These are phyloP conservation scores for Istiophorus platypterus DNA, from an alignment of 2,113 vertebrate species.

Conservation along the genomic window DNA sequence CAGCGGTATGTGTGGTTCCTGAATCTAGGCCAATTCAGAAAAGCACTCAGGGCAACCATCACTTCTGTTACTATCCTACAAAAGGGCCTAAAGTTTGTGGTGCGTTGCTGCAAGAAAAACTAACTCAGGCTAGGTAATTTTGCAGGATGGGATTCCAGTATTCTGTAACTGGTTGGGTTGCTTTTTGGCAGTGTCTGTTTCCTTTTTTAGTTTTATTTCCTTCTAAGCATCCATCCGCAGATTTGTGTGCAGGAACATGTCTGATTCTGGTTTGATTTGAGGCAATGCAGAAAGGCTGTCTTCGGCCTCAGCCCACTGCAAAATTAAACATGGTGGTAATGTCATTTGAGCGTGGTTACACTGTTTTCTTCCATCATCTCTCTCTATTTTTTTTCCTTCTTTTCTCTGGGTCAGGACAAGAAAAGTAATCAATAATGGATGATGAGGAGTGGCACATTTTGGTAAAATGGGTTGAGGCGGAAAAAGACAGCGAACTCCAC, in stretches of 20 bases:
- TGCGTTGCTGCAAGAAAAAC: conserved; percentile 30
- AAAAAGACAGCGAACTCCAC: not conserved
- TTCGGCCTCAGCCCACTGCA: conserved; percentile 22
- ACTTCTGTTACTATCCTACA: conserved; percentile 42
- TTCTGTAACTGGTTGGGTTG: conserved; percentile 22
- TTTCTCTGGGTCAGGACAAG: conserved; percentile 22
- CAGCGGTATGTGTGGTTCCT: conserved; percentile 48
- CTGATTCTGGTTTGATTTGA: conserved; percentile 30
- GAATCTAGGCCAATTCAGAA: conserved; percentile 54
- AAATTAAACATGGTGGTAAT: conserved; percentile 14
- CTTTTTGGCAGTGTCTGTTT: conserved; percentile 13
- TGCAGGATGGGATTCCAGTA: not conserved
- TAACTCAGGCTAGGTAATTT: too few relatives aligned
- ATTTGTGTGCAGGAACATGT: conserved; percentile 18
- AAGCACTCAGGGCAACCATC: conserved; percentile 31
- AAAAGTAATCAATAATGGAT: conserved; percentile 64
- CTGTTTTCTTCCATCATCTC: conserved; percentile 36
- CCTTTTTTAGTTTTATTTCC: conserved; percentile 21
- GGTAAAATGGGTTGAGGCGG: conserved; percentile 6
- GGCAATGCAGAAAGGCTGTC: conserved; percentile 10
- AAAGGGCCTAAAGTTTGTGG: conserved; percentile 23
- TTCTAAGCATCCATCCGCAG: not conserved
- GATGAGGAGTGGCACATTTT: conserved; percentile 3
- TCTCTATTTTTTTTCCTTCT: conserved; percentile 27
- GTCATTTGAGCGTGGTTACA: conserved; percentile 1